Evolutionary conservation across 2,888 invertebrate genomes (phyloP).

Genomic region (Pristionchus arcanus): DNA sequence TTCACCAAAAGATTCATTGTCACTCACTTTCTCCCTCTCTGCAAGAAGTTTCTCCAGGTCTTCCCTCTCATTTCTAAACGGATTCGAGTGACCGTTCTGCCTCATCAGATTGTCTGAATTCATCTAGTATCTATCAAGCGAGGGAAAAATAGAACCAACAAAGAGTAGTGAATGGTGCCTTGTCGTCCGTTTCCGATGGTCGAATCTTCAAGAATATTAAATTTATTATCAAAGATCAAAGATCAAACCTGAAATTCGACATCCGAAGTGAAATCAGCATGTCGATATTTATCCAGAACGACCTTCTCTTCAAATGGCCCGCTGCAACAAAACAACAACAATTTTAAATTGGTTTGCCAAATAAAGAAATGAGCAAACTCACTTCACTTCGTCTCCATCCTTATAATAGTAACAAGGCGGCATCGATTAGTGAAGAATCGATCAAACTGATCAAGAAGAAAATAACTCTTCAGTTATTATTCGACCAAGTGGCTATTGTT

Average conservation of each 20-base stretch:
- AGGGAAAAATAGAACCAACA: neutral
- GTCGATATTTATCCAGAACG: neutral
- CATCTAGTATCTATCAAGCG: neutral
- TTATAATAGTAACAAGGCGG: neutral
- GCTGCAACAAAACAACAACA: neutral
- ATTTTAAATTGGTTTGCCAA: neutral
- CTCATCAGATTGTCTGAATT: neutral
- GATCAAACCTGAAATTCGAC: constrained; percentile 36
- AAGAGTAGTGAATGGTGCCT: constrained; percentile 5
- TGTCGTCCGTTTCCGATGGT: neutral
- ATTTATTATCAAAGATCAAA: neutral
- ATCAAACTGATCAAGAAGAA: neutral
- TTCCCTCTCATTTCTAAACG: neutral
- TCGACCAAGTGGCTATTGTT: neutral
- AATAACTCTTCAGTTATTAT: neutral
- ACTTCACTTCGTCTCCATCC: constrained; percentile 5
- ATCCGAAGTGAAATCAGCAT: constrained; percentile 14
- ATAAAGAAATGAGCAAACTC: neutral
- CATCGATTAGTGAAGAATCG: neutral
- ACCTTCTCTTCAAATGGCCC: neutral
- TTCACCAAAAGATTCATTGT: neutral
- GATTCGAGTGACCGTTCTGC: constrained; percentile 8
- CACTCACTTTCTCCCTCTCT: constrained; percentile 7
- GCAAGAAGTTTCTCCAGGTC: neutral
- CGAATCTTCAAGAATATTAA: constrained; percentile 3